A percentile compares a stretch with the other conserved stretches of the same genome.
Evolutionary conservation across 2,113 vertebrate genomes (phyloP).

Genomic region (Speoplatyrhinus poulsoni): DNA sequence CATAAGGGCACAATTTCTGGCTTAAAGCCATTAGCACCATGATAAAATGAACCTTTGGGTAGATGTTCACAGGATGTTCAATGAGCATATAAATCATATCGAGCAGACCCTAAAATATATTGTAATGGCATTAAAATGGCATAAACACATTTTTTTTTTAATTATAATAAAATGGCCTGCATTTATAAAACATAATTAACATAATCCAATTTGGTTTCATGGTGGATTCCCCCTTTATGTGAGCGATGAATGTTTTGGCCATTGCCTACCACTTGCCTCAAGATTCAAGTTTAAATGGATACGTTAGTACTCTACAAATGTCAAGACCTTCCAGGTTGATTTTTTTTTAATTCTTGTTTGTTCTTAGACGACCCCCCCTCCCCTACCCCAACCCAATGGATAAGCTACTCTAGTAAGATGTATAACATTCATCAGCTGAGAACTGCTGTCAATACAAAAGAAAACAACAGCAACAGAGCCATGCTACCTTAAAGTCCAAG

Average conservation of each 20-base stretch:
- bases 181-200: constrained; percentile 45
- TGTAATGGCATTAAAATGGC: not conserved
- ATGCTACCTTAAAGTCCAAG: constrained; percentile 99
- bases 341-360: constrained; percentile 78
- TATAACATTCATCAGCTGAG: constrained; percentile 90
- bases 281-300: constrained; percentile 85
- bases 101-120: constrained; percentile 23
- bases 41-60: constrained; percentile 37
- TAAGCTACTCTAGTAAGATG: constrained; percentile 90
- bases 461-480: constrained; percentile 88
- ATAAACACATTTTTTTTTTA: not conserved
- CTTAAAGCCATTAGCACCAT: constrained; percentile 60
- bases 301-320: constrained; percentile 78
- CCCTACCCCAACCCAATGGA: constrained; percentile 75
- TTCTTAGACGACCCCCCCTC: constrained; percentile 78
- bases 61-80: constrained; percentile 47
- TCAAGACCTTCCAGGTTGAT: constrained; percentile 94
- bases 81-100: constrained; percentile 37
- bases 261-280: constrained; percentile 82
- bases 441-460: constrained; percentile 84
- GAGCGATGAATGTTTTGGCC: constrained; percentile 69
- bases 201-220: constrained; percentile 36
- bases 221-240: constrained; percentile 24
- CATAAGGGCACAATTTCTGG: constrained; percentile 59
- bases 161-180: constrained; percentile 3